Conservation (phyloP, 2,797 vertebrate genomes). For the Xenops minutus region DNA sequence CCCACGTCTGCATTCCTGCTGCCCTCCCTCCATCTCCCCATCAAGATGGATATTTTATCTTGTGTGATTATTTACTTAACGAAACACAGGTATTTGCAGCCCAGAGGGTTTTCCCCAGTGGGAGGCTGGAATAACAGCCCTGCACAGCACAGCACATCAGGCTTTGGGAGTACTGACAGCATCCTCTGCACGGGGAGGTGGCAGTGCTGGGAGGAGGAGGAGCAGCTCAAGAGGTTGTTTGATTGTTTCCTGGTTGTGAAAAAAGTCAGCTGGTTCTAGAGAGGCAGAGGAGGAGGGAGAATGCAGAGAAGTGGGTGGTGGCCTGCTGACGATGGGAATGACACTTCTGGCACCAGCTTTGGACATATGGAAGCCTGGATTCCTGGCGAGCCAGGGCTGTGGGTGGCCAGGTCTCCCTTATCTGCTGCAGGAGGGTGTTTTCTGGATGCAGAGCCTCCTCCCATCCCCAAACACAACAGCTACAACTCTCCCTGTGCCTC, state of each 20-base stretch:
- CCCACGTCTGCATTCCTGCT: not conserved
- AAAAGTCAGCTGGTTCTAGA: constrained; percentile 36
- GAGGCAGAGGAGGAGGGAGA: not conserved
- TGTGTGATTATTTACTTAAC: constrained; percentile 45
- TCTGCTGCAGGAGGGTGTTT: not conserved
- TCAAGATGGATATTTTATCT: constrained; percentile 15
- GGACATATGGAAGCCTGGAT: constrained; percentile 6
- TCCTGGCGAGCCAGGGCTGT: not conserved
- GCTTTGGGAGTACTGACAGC: constrained; percentile 22
- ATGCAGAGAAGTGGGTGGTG: not conserved
- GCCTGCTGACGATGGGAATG: not conserved
- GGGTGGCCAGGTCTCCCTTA: constrained; percentile 33
- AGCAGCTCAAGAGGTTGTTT: constrained; percentile 24
- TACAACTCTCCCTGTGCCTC: not conserved
- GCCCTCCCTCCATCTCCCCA: not conserved
- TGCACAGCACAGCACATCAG: not conserved
- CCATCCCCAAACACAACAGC: not conserved
- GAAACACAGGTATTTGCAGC: constrained; percentile 34
- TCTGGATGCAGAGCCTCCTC: not conserved
- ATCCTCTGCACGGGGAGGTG: not conserved
- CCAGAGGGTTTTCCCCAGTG: constrained; percentile 4
- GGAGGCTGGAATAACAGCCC: constrained; percentile 44
- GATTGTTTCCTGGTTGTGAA: constrained; percentile 53
- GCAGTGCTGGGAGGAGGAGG: not conserved
- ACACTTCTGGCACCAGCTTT: not conserved